These are phyloP conservation scores for Tachystola acroxantha DNA, from an alignment of 2,888 invertebrate species.

Conservation along the genomic window DNA sequence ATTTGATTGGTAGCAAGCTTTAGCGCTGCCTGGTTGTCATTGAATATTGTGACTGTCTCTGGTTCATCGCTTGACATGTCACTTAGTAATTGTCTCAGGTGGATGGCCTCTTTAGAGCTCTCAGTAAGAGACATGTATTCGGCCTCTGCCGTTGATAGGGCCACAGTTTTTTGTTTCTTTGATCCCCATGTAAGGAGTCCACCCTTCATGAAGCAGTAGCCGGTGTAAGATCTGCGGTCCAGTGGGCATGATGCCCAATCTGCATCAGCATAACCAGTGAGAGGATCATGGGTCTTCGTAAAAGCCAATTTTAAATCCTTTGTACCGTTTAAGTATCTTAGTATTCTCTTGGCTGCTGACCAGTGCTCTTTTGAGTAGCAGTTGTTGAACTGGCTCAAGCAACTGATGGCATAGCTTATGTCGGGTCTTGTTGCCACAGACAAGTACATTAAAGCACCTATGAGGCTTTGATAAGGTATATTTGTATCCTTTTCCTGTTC, in stretches of 20 bases:
- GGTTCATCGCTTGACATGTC: neutral
- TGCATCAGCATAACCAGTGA: slow-evolving; percentile 13
- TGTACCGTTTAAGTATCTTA: slow-evolving; percentile 4
- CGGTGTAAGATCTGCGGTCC: slow-evolving; percentile 18
- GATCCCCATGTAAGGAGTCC: slow-evolving; percentile 15
- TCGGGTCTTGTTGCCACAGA: slow-evolving; percentile 8
- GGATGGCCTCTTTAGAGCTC: slow-evolving; percentile 17
- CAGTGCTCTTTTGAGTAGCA: slow-evolving; percentile 2
- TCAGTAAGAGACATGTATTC: slow-evolving; percentile 18
- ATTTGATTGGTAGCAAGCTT: slow-evolving; percentile 1
- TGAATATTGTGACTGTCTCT: neutral
- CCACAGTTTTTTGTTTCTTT: slow-evolving; percentile 21
- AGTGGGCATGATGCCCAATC: slow-evolving; percentile 11
- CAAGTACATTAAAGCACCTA: neutral
- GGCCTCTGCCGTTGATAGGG: slow-evolving; percentile 18
- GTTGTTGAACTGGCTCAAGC: slow-evolving; percentile 6
- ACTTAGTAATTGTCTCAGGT: slow-evolving; percentile 3
- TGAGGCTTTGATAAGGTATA: neutral
- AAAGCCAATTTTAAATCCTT: neutral
- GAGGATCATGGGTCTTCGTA: neutral
- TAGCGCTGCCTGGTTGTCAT: slow-evolving; percentile 2
- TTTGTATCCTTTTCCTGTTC: neutral
- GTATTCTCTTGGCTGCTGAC: slow-evolving; percentile 1
- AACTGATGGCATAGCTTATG: slow-evolving; percentile 5
- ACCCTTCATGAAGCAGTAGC: slow-evolving; percentile 15